phyloP scores from a whole-genome alignment of 2,797 vertebrate species.

The Enteromius fasciolatus region DNA sequence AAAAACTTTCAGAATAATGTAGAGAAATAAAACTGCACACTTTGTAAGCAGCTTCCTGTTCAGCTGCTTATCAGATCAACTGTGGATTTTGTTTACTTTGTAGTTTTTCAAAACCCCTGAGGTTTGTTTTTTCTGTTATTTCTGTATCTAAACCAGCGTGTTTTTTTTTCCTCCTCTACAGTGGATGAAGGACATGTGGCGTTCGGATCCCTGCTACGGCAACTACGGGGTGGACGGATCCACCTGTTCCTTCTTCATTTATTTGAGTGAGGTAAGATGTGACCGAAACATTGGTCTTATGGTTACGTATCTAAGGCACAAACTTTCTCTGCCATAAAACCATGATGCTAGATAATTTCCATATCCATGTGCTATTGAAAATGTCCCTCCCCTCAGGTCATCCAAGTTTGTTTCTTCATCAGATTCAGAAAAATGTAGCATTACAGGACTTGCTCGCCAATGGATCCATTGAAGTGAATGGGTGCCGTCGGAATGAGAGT shows the following conservation, averaged over 20 bases:
- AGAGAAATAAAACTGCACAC: neutral
- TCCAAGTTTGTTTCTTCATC: neutral
- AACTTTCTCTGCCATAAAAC: neutral
- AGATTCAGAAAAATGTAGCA: neutral
- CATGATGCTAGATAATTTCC: neutral
- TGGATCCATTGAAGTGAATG: neutral
- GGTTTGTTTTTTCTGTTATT: too few species aligned
- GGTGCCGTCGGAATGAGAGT: neutral
- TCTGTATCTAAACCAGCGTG: neutral
- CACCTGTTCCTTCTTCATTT: constrained; percentile 97
- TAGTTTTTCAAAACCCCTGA: neutral
- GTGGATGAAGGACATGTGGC: constrained; percentile 99
- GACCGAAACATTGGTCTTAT: neutral
- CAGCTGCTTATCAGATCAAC: neutral
- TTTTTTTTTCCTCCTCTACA: constrained; percentile 65
- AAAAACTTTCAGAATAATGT: neutral
- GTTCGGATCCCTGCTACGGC: constrained; percentile 91
- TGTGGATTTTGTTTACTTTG: neutral
- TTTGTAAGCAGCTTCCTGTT: neutral
- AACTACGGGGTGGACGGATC: constrained; percentile 98
- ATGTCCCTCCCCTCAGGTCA: neutral
- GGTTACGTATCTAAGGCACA: neutral
- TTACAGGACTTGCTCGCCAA: neutral
- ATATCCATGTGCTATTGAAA: neutral
- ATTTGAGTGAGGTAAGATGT: constrained; percentile 95